phyloP scores from a whole-genome alignment of 2,888 invertebrate species.

The Macrophya alboannulata region DNA sequence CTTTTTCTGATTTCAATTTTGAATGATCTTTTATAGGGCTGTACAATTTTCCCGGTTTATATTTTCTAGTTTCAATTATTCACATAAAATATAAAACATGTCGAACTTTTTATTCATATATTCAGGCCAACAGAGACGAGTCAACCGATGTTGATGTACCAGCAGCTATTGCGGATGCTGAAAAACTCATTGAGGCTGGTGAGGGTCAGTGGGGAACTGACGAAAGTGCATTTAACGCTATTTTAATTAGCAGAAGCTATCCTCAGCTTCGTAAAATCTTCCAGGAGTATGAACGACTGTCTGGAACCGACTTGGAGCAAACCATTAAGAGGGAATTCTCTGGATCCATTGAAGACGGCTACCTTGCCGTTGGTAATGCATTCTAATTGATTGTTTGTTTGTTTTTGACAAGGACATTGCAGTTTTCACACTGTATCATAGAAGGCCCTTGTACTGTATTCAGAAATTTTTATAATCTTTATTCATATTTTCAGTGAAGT shows the following conservation, averaged over 20 bases:
- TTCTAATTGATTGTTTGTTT: background rate
- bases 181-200: conserved; percentile 89
- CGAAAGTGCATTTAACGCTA: conserved; percentile 93
- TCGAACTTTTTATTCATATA: background rate
- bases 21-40: too few relatives aligned
- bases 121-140: conserved; percentile 88
- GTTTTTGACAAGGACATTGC: background rate
- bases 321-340: conserved; percentile 93
- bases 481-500: conserved; percentile 83
- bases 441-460: too few relatives aligned
- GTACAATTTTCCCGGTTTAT: too few relatives aligned
- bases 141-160: conserved; percentile 87
- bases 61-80: too few relatives aligned
- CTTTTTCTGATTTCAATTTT: background rate
- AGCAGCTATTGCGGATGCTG: conserved; percentile 90
- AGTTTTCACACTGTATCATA: background rate
- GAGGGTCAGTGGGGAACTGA: conserved; percentile 90
- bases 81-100: too few relatives aligned
- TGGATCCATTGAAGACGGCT: conserved; percentile 88
- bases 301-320: conserved; percentile 90
- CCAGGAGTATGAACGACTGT: conserved; percentile 88
- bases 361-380: conserved; percentile 87
- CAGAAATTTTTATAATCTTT: background rate
- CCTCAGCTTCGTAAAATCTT: conserved; percentile 85
- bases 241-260: conserved; percentile 91